Evolutionary conservation across 2,888 invertebrate genomes (phyloP).

Genomic region (Sinopyrophorus schimmeli): DNA sequence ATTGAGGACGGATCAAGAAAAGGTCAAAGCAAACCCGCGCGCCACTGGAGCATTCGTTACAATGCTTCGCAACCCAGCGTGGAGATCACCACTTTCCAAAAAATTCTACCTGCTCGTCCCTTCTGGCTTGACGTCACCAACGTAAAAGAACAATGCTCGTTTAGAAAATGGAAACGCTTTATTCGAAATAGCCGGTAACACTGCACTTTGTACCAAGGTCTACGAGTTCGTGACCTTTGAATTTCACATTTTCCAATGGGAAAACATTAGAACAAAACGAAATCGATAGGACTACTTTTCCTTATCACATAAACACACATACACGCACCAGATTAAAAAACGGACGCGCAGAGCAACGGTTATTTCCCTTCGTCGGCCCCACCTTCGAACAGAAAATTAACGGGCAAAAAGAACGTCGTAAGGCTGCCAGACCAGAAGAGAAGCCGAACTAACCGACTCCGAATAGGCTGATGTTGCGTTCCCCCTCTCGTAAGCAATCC

Average conservation of each 20-base stretch:
- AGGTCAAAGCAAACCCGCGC: too few relatives aligned
- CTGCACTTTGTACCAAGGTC: not conserved
- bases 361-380: too few relatives aligned
- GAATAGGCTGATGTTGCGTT: constrained; percentile 20
- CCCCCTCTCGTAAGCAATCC: constrained; percentile 35
- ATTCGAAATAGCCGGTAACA: not conserved
- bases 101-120: too few relatives aligned
- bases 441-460: constrained; percentile 29
- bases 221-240: constrained; percentile 1
- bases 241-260: not conserved
- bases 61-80: constrained; percentile 7
- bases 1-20: too few relatives aligned
- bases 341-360: too few relatives aligned
- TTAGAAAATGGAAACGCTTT: not conserved
- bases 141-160: not conserved
- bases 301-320: too few relatives aligned
- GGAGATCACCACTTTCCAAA: constrained; percentile 4
- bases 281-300: too few relatives aligned
- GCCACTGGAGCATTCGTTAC: too few relatives aligned
- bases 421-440: constrained; percentile 15
- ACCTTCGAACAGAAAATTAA: not conserved
- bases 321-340: too few relatives aligned
- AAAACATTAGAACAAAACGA: not conserved
- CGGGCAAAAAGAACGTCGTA: not conserved
- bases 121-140: not conserved